phyloP scores from a whole-genome alignment of 2,888 invertebrate species.

The Xestia sexstrigata region DNA sequence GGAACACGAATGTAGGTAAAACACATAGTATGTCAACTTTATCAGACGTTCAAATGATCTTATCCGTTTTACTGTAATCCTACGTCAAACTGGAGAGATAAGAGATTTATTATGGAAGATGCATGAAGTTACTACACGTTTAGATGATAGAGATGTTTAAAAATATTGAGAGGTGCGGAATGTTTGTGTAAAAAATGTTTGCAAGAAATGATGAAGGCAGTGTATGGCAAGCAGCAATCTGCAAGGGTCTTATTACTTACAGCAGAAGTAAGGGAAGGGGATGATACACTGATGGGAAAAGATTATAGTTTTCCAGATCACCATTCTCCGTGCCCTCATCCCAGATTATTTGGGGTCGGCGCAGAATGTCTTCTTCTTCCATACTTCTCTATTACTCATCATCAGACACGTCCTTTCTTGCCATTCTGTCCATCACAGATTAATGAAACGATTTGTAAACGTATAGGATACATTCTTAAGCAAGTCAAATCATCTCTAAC shows the following conservation, averaged over 20 bases:
- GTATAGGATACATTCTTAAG: too few relatives aligned
- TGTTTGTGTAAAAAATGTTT: neutral
- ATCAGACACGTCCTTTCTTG: too few relatives aligned
- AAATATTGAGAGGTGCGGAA: neutral
- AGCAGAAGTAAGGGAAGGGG: neutral
- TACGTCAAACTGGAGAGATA: conserved; percentile 52
- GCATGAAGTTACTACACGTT: conserved; percentile 17
- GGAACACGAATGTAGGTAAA: conserved; percentile 59
- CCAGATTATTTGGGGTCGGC: too few relatives aligned
- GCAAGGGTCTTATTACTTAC: neutral
- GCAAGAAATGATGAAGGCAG: neutral
- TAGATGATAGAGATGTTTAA: neutral
- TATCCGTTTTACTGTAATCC: conserved; percentile 49
- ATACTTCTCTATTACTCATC: too few relatives aligned
- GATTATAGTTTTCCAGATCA: neutral
- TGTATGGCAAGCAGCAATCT: neutral
- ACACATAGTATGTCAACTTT: conserved; percentile 47
- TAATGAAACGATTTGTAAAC: neutral
- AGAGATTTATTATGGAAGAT: conserved; percentile 46
- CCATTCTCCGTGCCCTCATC: neutral
- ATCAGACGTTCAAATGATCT: conserved; percentile 45
- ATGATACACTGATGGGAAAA: neutral
- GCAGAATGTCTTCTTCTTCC: too few relatives aligned
- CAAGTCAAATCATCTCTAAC: too few relatives aligned
- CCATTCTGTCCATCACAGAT: neutral